Conservation (phyloP, 2,888 invertebrate genomes). For the Megaustenia siamemsis region DNA sequence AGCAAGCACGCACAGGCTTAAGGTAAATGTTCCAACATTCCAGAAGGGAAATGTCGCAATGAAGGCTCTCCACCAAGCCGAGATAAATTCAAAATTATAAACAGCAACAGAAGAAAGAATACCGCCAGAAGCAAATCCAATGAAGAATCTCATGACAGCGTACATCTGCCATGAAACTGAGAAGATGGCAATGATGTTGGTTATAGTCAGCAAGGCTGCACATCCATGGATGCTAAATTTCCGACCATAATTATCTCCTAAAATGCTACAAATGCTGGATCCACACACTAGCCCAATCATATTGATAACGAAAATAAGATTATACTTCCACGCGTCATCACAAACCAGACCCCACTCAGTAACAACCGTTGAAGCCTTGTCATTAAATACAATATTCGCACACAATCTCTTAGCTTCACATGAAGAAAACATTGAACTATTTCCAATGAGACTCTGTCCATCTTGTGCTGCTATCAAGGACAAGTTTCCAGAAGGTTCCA, state of each 20-base stretch:
- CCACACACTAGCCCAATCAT: constrained; percentile 76
- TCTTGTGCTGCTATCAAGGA: too few relatives aligned
- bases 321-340: constrained; percentile 64
- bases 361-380: constrained; percentile 18
- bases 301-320: constrained; percentile 73
- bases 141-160: constrained; percentile 60
- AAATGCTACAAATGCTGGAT: constrained; percentile 65
- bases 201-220: constrained; percentile 51
- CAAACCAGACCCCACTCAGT: constrained; percentile 65
- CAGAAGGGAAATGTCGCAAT: constrained; percentile 54
- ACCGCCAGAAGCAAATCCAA: constrained; percentile 56
- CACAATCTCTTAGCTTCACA: neutral
- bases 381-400: neutral
- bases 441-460: neutral
- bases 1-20: constrained; percentile 43
- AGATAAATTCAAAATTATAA: constrained; percentile 56
- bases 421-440: too few relatives aligned
- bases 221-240: constrained; percentile 34
- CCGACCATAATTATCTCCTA: constrained; percentile 19
- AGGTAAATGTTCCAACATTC: constrained; percentile 47
- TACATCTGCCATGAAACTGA: constrained; percentile 67
- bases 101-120: constrained; percentile 42
- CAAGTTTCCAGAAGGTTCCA: too few relatives aligned
- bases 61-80: constrained; percentile 51
- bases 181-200: constrained; percentile 61